phyloP scores from a whole-genome alignment of 2,888 invertebrate species.

The Parochlus steinenii region DNA sequence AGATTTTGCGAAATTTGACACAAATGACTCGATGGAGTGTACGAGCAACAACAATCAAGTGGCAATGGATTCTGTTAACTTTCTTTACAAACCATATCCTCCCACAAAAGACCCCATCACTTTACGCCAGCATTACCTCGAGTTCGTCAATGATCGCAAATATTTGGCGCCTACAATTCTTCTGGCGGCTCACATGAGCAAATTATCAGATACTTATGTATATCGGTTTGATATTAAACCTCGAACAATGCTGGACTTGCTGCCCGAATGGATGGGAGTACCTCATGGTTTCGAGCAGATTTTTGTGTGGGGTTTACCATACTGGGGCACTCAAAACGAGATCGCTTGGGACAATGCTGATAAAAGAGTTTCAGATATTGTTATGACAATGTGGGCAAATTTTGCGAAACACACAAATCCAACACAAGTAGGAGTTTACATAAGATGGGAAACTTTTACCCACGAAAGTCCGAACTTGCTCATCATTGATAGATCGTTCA shows the following conservation, averaged over 20 bases:
- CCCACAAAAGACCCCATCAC: slow-evolving; percentile 42
- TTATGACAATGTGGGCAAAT: slow-evolving; percentile 67
- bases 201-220: slow-evolving; percentile 36
- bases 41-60: slow-evolving; percentile 46
- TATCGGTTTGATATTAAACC: slow-evolving; percentile 65
- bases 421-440: slow-evolving; percentile 48
- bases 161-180: slow-evolving; percentile 55
- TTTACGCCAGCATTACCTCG: slow-evolving; percentile 46
- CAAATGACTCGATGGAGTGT: slow-evolving; percentile 34
- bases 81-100: slow-evolving; percentile 56
- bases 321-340: slow-evolving; percentile 42
- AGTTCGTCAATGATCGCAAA: slow-evolving; percentile 58
- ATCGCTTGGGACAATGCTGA: slow-evolving; percentile 60
- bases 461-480: slow-evolving; percentile 49
- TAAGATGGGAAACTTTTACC: slow-evolving; percentile 58
- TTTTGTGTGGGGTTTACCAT: slow-evolving; percentile 67
- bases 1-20: slow-evolving; percentile 39
- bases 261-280: slow-evolving; percentile 63
- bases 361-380: slow-evolving; percentile 58
- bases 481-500: slow-evolving; percentile 59
- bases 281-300: slow-evolving; percentile 70
- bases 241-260: slow-evolving; percentile 45
- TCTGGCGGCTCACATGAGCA: slow-evolving; percentile 46
- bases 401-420: slow-evolving; percentile 61
- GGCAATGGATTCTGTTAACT: slow-evolving; percentile 53